Conservation (phyloP, 2,797 vertebrate genomes). For the Myotis vivesi region DNA sequence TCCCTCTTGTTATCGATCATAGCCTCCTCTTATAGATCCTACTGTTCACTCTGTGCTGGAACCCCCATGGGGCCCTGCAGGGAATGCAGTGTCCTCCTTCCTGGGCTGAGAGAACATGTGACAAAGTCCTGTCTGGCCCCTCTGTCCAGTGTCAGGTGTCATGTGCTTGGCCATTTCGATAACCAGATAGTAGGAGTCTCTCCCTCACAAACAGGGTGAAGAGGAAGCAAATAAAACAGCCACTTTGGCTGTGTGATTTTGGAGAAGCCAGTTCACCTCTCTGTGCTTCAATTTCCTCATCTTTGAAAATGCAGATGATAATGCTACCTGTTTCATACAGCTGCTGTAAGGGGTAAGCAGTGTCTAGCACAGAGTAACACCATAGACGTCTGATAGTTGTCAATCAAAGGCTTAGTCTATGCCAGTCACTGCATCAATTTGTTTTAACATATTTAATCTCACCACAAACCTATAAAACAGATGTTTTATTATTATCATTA, state of each 20-base stretch:
- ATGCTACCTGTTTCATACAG: not conserved
- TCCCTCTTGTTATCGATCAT: no score
- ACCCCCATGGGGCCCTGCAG: fast-evolving
- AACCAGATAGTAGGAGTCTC: not conserved
- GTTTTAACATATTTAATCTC: not conserved
- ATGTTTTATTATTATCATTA: not conserved
- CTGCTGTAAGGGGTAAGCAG: not conserved
- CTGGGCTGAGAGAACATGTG: not conserved
- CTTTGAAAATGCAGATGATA: not conserved
- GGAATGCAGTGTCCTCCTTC: fast-evolving
- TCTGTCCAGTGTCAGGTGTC: not conserved
- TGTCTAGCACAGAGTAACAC: not conserved
- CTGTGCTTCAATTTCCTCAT: not conserved
- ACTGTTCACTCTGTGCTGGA: not conserved
- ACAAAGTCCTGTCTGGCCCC: not conserved
- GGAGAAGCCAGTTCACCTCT: not conserved
- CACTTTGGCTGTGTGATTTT: not conserved
- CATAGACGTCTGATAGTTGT: not conserved
- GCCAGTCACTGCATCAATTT: not conserved
- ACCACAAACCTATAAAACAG: not conserved
- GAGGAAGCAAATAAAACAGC: not conserved
- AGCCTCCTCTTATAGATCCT: not conserved
- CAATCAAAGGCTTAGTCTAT: not conserved
- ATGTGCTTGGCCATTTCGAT: not conserved
- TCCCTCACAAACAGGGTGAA: not conserved